Percentiles rank a stretch among this genome's conserved stretches.
Evolutionary conservation across 2,113 vertebrate genomes (phyloP).

Genomic region (Galeopterus variegatus): DNA sequence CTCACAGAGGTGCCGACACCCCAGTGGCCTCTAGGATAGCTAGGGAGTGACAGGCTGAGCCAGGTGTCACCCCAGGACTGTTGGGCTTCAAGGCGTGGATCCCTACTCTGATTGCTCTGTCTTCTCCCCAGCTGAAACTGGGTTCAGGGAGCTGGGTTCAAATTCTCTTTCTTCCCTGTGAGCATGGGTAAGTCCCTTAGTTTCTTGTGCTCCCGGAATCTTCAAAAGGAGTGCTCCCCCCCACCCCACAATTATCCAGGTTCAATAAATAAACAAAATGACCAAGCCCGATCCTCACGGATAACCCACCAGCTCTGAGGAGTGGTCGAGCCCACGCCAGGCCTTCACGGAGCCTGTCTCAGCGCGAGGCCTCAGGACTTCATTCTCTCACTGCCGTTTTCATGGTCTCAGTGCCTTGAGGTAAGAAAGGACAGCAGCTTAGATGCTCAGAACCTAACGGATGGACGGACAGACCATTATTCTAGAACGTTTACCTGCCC

Average conservation of each 20-base stretch:
- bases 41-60: rapidly evolving
- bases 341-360: not conserved
- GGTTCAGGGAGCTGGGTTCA: not conserved
- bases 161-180: not conserved
- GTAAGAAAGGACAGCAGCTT: too few species aligned
- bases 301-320: rapidly evolving
- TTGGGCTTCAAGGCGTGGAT: too few species aligned
- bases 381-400: not conserved
- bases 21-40: rapidly evolving
- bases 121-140: not conserved
- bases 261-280: not conserved
- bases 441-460: too few species aligned
- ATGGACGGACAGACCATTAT: not conserved
- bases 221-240: not conserved
- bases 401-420: rapidly evolving
- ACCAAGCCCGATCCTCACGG: rapidly evolving
- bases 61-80: too few species aligned
- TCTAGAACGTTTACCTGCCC: not conserved
- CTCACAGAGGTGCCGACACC: too few species aligned
- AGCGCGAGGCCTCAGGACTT: not conserved
- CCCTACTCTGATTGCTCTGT: rapidly evolving
- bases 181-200: rapidly evolving
- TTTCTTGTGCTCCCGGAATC: not conserved
- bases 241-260: rapidly evolving
- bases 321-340: not conserved